phyloP scores from a whole-genome alignment of 2,888 invertebrate genomes.

The Sthenelais limicola region DNA sequence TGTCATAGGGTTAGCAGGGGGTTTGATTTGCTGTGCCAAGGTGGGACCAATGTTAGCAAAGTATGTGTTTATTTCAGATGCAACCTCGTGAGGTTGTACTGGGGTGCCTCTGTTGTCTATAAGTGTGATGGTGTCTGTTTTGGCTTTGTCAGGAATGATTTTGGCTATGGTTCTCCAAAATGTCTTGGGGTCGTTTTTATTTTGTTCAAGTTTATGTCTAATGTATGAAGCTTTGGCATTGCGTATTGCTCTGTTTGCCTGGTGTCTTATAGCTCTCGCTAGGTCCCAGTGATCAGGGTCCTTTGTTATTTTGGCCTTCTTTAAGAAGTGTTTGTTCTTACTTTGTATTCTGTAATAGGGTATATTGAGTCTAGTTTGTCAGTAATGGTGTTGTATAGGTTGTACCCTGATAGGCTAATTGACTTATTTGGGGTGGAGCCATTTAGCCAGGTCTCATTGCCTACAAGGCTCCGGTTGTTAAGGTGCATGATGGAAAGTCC shows the following conservation, averaged over 20 bases:
- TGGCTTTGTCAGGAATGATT: neutral
- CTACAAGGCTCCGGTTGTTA: no score
- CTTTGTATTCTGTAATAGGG: no score
- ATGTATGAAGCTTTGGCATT: neutral
- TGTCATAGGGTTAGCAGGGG: neutral
- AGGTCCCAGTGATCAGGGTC: neutral
- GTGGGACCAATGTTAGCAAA: neutral
- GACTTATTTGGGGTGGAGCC: no score
- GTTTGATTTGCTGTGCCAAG: neutral
- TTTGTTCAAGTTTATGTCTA: neutral
- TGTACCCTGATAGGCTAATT: no score
- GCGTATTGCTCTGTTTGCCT: neutral
- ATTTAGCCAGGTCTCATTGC: no score
- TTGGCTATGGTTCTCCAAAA: neutral
- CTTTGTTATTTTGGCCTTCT: neutral
- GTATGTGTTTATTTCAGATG: neutral
- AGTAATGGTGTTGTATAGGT: no score
- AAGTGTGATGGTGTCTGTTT: no score
- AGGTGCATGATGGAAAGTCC: no score
- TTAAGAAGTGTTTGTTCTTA: no score
- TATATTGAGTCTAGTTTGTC: no score
- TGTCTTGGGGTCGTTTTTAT: neutral
- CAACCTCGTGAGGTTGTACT: neutral
- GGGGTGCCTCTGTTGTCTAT: no score
- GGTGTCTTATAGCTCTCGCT: neutral